Evolutionary conservation across 2,888 invertebrate species (phyloP).

Genomic region (Pimpla rufipes): DNA sequence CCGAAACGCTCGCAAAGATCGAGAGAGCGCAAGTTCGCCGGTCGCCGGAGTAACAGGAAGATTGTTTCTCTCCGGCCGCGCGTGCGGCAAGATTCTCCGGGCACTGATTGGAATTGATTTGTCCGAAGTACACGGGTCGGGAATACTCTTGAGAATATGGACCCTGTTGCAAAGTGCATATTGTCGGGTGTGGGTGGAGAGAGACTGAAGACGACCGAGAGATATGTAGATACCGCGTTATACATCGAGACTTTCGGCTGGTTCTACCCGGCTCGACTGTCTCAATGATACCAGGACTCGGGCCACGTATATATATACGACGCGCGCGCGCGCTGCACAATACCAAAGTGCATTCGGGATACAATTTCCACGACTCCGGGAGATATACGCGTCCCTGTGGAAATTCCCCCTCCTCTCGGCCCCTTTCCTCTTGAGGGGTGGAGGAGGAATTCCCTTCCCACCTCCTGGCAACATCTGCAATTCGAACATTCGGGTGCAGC

Average conservation of each 20-base stretch:
- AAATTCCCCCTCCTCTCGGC: neutral
- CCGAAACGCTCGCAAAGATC: neutral
- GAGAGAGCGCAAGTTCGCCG: constrained; percentile 2
- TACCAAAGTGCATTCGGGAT: constrained; percentile 35
- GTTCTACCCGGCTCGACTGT: constrained; percentile 30
- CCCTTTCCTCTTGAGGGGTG: too few relatives aligned
- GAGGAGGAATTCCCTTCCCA: neutral
- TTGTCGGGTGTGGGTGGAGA: constrained; percentile 18
- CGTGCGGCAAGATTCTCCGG: constrained; percentile 36
- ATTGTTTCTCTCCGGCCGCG: constrained; percentile 37
- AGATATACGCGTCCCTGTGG: constrained; percentile 61
- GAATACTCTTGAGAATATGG: constrained; percentile 58
- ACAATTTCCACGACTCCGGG: constrained; percentile 61
- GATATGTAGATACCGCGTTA: constrained; percentile 28
- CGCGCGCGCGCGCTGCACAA: constrained; percentile 5
- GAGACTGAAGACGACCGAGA: constrained; percentile 10
- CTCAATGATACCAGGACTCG: constrained; percentile 32
- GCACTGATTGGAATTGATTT: constrained; percentile 62
- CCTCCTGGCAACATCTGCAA: constrained; percentile 54
- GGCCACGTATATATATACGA: neutral
- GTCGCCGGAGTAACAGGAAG: neutral
- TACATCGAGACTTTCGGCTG: constrained; percentile 37
- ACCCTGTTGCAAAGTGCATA: constrained; percentile 45
- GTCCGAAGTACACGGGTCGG: constrained; percentile 48
- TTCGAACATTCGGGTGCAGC: constrained; percentile 55